Evolutionary conservation across 2,888 invertebrate species (phyloP).

Genomic region (Blomia tropicalis): DNA sequence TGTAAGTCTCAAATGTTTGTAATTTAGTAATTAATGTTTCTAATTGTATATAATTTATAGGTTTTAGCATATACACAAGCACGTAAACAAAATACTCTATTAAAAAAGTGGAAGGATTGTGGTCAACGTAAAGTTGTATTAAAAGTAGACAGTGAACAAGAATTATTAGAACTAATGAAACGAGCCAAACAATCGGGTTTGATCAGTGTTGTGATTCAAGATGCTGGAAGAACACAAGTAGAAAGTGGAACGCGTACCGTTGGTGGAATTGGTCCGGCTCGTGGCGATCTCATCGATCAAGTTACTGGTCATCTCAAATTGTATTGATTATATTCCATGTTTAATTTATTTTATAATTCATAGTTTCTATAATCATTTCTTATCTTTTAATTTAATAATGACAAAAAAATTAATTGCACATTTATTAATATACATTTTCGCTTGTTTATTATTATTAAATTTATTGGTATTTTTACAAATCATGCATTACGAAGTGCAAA

Average conservation of each 20-base stretch:
- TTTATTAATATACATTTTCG: too few relatives aligned
- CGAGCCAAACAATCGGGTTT: conserved; percentile 54
- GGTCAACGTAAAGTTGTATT: conserved; percentile 79
- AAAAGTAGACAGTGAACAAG: conserved; percentile 56
- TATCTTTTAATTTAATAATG: not conserved
- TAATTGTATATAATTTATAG: not conserved
- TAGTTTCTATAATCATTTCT: not conserved
- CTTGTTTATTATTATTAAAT: too few relatives aligned
- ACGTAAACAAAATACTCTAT: conserved; percentile 44
- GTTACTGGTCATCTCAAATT: conserved; percentile 30
- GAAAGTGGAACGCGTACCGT: conserved; percentile 74
- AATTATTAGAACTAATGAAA: conserved; percentile 50
- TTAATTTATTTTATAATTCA: not conserved
- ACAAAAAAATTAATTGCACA: too few relatives aligned
- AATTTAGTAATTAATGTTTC: not conserved
- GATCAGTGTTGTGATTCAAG: conserved; percentile 56
- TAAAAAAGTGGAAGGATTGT: conserved; percentile 50
- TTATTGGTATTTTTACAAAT: too few relatives aligned
- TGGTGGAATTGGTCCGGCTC: conserved; percentile 71
- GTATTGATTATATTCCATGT: conserved; percentile 9
- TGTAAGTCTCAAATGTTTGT: conserved; percentile 32
- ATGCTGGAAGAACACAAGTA: conserved; percentile 87
- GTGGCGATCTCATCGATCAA: conserved; percentile 26
- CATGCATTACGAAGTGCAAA: too few relatives aligned
- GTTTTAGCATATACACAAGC: conserved; percentile 62